Conservation (phyloP, 2,113 vertebrate species). For the Spilogale gracilis region DNA sequence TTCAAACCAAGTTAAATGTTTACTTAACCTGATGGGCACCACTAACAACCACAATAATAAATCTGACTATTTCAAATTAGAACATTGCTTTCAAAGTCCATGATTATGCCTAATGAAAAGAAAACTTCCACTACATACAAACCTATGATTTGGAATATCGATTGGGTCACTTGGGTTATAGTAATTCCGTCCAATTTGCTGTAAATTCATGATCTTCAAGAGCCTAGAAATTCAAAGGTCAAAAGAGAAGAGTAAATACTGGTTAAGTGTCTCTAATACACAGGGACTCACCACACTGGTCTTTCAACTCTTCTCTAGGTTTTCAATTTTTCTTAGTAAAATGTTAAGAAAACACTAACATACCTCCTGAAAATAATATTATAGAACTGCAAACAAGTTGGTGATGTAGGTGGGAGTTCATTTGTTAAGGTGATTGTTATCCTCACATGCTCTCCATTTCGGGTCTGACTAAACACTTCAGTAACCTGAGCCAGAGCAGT, state of each 20-base stretch:
- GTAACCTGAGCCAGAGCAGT: constrained; percentile 89
- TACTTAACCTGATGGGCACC: background rate
- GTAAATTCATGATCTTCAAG: constrained; percentile 95
- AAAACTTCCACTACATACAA: background rate
- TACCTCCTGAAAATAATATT: constrained; percentile 97
- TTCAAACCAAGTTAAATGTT: background rate
- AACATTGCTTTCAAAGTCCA: background rate
- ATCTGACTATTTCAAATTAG: background rate
- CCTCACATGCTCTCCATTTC: constrained; percentile 91
- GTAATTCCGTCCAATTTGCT: constrained; percentile 97
- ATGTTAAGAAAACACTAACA: background rate
- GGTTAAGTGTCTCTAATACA: fast-evolving
- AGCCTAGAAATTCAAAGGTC: constrained; percentile 87
- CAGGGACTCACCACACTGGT: too few species aligned
- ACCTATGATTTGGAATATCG: constrained; percentile 94
- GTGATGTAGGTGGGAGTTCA: constrained; percentile 94
- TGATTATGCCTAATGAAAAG: background rate
- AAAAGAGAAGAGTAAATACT: fast-evolving
- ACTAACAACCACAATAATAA: background rate
- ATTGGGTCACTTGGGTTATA: constrained; percentile 94
- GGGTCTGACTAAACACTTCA: constrained; percentile 91
- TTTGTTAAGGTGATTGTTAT: constrained; percentile 95
- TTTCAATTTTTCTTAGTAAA: background rate
- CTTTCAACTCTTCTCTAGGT: too few species aligned
- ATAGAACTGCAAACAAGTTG: constrained; percentile 96